Percentiles rank a stretch among this genome's conserved stretches.
These are phyloP conservation scores for Myotis planiceps DNA, from an alignment of 2,797 vertebrate species.

Conservation along the genomic window DNA sequence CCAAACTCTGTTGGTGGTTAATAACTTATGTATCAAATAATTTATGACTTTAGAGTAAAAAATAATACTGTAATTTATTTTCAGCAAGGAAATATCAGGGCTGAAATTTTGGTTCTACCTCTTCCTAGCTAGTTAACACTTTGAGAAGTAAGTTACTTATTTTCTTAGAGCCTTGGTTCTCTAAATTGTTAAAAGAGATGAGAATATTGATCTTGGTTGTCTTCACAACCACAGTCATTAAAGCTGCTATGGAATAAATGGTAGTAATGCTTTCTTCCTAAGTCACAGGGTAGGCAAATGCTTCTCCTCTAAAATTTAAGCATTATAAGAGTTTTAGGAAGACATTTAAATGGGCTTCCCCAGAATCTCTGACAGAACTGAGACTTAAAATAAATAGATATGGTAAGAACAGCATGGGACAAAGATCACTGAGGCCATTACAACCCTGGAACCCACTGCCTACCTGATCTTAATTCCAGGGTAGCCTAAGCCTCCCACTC, in stretches of 20 bases:
- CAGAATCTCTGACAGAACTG: neutral
- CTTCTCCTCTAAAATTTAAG: neutral
- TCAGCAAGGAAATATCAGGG: neutral
- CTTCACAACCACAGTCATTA: neutral
- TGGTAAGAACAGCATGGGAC: neutral
- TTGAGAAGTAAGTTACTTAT: conserved; percentile 10
- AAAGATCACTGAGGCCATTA: neutral
- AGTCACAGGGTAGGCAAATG: neutral
- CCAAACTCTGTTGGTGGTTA: neutral
- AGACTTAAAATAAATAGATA: conserved; percentile 16
- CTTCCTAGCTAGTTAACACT: neutral
- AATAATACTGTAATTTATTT: neutral
- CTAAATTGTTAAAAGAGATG: conserved; percentile 28
- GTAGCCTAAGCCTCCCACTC: neutral
- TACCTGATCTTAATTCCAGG: neutral
- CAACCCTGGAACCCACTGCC: neutral
- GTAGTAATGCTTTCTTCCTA: neutral
- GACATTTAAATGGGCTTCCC: neutral
- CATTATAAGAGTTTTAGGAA: neutral
- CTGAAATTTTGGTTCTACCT: neutral
- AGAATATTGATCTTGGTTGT: neutral
- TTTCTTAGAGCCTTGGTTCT: conserved; percentile 22
- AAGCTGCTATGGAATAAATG: neutral
- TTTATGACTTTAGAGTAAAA: neutral
- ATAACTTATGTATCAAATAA: neutral